Conservation (phyloP, 2,113 vertebrate species). For the Platanista minor region DNA sequence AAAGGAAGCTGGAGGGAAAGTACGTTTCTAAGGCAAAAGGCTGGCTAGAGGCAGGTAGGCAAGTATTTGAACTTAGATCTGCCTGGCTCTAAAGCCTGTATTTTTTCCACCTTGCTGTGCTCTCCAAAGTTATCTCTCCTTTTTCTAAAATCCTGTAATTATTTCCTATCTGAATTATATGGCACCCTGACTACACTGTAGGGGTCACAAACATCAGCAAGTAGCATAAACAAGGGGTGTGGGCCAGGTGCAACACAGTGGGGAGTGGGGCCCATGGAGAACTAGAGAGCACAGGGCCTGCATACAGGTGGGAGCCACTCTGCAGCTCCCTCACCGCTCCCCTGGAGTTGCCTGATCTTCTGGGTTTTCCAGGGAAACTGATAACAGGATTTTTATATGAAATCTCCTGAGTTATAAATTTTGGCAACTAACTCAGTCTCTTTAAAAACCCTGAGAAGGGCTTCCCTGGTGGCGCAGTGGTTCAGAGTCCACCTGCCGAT, state of each 20-base stretch:
- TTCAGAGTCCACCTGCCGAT: too few relatives aligned
- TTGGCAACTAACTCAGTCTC: neutral
- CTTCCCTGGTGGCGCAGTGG: too few relatives aligned
- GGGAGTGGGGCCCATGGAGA: too few relatives aligned
- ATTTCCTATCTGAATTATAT: neutral
- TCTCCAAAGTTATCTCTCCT: neutral
- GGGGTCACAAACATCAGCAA: neutral
- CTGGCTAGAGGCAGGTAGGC: neutral
- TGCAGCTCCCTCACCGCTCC: neutral
- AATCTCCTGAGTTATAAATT: neutral
- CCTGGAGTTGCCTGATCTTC: neutral
- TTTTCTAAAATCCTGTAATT: neutral
- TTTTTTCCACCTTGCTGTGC: neutral
- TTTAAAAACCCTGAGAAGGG: constrained; percentile 1
- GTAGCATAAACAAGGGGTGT: neutral
- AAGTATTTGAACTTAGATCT: neutral
- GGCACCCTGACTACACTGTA: neutral
- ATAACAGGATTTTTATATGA: neutral
- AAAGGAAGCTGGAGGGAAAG: neutral
- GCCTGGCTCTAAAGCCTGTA: neutral
- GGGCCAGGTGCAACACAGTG: rapidly evolving
- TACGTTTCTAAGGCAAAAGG: neutral
- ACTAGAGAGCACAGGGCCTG: neutral
- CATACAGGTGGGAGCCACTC: neutral
- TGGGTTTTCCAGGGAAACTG: neutral